A percentile compares a stretch with the other conserved stretches of the same genome.
Evolutionary conservation across 2,888 invertebrate genomes (phyloP).

Genomic region (Eupithecia pulchellata): DNA sequence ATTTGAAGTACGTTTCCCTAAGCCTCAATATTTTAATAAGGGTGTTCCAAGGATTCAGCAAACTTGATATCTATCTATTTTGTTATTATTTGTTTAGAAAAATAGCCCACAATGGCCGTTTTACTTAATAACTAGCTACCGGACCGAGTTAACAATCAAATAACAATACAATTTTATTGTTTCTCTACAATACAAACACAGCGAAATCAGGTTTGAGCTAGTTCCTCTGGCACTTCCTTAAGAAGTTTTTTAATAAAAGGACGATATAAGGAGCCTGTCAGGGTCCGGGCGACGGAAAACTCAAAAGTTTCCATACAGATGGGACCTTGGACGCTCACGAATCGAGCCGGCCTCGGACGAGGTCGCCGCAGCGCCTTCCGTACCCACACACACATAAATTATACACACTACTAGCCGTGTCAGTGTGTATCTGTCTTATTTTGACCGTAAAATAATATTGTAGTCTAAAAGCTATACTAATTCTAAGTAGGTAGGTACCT

Average conservation of each 20-base stretch:
- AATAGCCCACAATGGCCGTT: not conserved
- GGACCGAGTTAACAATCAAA: slow-evolving; percentile 5
- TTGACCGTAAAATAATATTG: not conserved
- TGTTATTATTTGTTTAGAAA: not conserved
- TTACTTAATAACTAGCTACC: slow-evolving; percentile 2
- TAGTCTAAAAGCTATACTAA: not conserved
- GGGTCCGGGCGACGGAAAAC: slow-evolving; percentile 46
- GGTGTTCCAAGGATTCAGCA: not conserved
- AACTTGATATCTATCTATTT: not conserved
- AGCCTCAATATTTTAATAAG: not conserved
- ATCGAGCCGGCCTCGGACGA: slow-evolving; percentile 68
- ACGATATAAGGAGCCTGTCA: not conserved
- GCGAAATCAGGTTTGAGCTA: slow-evolving; percentile 14
- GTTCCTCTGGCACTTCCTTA: not conserved
- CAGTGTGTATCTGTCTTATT: not conserved
- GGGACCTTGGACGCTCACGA: slow-evolving; percentile 74
- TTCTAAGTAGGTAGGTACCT: not conserved
- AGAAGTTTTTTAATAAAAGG: not conserved
- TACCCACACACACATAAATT: slow-evolving; percentile 23
- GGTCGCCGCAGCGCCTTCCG: slow-evolving; percentile 61
- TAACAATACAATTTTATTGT: slow-evolving; percentile 9
- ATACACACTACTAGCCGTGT: slow-evolving; percentile 8
- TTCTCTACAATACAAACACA: not conserved
- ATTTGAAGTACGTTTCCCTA: no score
- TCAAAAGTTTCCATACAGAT: slow-evolving; percentile 61